A percentile compares a stretch with the other conserved stretches of the same genome.
phyloP scores from a whole-genome alignment of 2,113 vertebrate genomes.

The Antechinus stuartii region DNA sequence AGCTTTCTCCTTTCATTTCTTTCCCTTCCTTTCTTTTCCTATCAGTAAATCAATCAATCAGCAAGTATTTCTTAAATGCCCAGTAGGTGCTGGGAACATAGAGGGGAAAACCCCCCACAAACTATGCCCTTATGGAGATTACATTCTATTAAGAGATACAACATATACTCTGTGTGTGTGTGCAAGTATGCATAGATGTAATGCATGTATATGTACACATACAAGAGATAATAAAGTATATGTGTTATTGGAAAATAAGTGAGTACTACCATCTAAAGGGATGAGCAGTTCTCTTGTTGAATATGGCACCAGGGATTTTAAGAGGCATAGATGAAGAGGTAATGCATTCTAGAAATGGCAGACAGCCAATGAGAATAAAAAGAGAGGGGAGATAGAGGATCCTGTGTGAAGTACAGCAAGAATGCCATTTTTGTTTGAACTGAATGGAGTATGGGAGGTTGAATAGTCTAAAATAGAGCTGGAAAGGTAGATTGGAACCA shows the following conservation, averaged over 20 bases:
- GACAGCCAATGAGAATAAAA: background rate
- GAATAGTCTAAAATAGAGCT: background rate
- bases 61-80: background rate
- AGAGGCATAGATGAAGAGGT: background rate
- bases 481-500: background rate
- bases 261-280: background rate
- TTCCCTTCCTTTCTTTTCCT: background rate
- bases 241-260: background rate
- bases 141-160: background rate
- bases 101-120: background rate
- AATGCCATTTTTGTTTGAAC: background rate
- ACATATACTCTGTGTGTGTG: background rate
- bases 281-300: background rate
- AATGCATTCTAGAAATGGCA: background rate
- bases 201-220: background rate
- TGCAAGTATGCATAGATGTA: background rate
- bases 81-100: background rate
- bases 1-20: background rate
- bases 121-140: background rate
- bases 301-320: background rate
- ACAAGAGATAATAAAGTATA: background rate
- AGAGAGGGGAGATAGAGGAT: background rate
- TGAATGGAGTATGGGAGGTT: background rate
- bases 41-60: background rate
- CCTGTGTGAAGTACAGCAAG: background rate